phyloP scores from a whole-genome alignment of 2,113 vertebrate species.

The Coptodon rendalli region DNA sequence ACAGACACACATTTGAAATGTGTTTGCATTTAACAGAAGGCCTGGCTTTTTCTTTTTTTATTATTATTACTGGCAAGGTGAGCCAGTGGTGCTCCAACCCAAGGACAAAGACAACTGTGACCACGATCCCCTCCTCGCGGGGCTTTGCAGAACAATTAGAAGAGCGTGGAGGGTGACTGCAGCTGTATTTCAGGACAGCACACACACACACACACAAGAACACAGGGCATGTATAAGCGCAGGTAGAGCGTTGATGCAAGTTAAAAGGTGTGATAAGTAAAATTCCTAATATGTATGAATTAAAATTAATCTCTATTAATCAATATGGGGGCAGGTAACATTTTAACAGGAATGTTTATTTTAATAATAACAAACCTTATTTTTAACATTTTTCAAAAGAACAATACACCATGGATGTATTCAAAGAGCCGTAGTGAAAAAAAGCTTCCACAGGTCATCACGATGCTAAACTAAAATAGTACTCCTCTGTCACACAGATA shows the following conservation, averaged over 20 bases:
- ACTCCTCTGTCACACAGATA: not conserved
- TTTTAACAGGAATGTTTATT: not conserved
- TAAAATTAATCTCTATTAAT: not conserved
- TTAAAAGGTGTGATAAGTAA: not conserved
- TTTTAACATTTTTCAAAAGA: not conserved
- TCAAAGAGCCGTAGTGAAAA: not conserved
- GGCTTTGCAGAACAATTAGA: conserved; percentile 65
- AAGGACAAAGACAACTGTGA: conserved; percentile 71
- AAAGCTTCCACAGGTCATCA: not conserved
- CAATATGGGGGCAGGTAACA: not conserved
- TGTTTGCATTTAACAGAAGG: conserved; percentile 36
- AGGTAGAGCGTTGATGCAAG: not conserved
- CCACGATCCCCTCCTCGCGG: conserved; percentile 36
- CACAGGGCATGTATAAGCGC: not conserved
- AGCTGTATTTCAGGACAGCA: conserved; percentile 37
- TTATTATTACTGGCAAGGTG: conserved; percentile 57
- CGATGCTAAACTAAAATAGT: not conserved
- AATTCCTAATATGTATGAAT: not conserved
- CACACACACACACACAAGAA: not conserved
- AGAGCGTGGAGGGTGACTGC: conserved; percentile 53
- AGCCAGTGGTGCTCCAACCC: conserved; percentile 56
- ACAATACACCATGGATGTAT: not conserved
- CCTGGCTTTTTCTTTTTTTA: conserved; percentile 8
- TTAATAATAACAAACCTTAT: not conserved
- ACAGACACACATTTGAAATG: not conserved